Conservation (phyloP, 2,113 vertebrate species). For the Rhynchopsitta pachyrhyncha region DNA sequence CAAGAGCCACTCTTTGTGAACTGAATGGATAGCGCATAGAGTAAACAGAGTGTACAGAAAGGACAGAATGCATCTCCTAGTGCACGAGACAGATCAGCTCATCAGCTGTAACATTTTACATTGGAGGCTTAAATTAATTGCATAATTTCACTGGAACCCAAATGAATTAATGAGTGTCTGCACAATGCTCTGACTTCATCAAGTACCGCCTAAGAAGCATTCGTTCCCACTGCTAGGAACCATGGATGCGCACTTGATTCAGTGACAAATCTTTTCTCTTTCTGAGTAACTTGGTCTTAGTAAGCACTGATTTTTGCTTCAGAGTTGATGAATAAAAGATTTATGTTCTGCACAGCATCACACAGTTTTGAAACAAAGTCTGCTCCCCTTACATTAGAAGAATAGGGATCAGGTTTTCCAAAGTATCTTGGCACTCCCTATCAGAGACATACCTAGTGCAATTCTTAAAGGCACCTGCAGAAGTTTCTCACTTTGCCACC, state of each 20-base stretch:
- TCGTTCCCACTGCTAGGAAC: neutral
- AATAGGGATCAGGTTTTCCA: neutral
- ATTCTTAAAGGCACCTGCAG: neutral
- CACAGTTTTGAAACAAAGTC: neutral
- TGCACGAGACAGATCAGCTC: neutral
- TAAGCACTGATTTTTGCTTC: neutral
- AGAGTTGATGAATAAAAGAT: neutral
- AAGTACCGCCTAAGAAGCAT: neutral
- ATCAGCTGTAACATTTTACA: neutral
- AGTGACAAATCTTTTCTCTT: fast-evolving
- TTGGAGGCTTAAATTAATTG: neutral
- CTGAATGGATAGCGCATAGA: neutral
- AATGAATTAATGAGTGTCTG: neutral
- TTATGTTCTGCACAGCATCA: neutral
- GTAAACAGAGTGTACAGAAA: neutral
- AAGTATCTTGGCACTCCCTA: neutral
- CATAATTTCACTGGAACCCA: neutral
- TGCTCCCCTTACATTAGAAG: neutral
- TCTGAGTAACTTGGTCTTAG: neutral
- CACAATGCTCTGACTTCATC: neutral
- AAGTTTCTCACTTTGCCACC: neutral
- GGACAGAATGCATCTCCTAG: neutral
- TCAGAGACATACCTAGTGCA: neutral
- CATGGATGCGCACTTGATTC: neutral
- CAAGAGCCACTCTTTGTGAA: neutral